Conservation (phyloP, 2,113 vertebrate genomes). For the Prionailurus bengalensis region DNA sequence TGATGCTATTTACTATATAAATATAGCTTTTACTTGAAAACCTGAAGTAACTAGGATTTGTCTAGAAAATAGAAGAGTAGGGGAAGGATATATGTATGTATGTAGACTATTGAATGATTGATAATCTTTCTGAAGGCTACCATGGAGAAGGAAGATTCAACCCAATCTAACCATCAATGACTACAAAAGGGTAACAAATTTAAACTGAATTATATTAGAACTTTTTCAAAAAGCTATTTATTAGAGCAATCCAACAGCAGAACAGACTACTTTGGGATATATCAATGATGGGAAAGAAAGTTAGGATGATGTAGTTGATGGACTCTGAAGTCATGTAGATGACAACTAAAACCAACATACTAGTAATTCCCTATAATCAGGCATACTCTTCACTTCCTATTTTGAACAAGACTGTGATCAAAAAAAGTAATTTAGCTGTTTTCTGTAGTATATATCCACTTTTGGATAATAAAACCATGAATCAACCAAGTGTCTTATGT, state of each 20-base stretch:
- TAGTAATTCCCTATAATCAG: neutral
- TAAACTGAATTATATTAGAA: neutral
- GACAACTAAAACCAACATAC: neutral
- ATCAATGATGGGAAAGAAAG: neutral
- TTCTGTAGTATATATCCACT: neutral
- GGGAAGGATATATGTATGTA: neutral
- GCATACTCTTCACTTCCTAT: neutral
- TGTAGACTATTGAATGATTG: neutral
- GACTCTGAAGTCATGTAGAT: neutral
- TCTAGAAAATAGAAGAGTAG: neutral
- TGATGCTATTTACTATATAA: neutral
- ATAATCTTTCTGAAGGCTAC: neutral
- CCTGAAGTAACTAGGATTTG: neutral
- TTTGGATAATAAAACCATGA: neutral
- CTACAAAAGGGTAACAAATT: neutral
- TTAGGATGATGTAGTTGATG: neutral
- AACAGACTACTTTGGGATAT: neutral
- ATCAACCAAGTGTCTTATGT: neutral
- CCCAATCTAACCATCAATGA: neutral
- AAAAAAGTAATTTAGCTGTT: neutral
- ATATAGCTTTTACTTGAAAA: slow-evolving; percentile 20
- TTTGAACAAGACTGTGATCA: neutral
- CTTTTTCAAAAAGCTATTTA: neutral
- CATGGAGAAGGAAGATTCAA: neutral
- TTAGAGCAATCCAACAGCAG: neutral